Percentiles rank a stretch among this genome's conserved stretches.
These are phyloP conservation scores for Drosophila nigricruria DNA, from an alignment of 2,888 invertebrate species.

Conservation along the genomic window DNA sequence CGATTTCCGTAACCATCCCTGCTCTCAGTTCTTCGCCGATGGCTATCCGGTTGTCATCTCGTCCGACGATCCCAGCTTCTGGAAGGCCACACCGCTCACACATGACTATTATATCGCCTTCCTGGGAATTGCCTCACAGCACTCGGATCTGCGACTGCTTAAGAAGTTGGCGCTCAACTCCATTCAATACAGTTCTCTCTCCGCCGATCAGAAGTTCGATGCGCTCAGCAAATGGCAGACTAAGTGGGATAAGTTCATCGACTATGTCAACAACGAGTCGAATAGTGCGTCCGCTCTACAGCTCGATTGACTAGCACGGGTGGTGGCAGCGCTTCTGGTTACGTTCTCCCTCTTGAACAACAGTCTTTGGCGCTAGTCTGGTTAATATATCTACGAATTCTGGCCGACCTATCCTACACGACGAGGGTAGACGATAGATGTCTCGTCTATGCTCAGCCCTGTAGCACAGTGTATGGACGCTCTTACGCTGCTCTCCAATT, in stretches of 20 bases:
- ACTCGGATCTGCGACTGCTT: conserved; percentile 89
- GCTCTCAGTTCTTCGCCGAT: conserved; percentile 88
- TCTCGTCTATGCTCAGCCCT: conserved; percentile 14
- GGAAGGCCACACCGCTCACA: conserved; percentile 90
- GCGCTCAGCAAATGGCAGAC: conserved; percentile 87
- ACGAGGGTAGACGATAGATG: background rate
- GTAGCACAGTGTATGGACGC: conserved; percentile 10
- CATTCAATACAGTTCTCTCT: conserved; percentile 89
- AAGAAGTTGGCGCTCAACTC: conserved; percentile 92
- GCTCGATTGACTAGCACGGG: conserved; percentile 82
- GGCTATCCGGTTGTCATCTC: conserved; percentile 91
- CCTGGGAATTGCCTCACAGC: conserved; percentile 89
- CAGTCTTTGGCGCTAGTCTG: conserved; percentile 58
- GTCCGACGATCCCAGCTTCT: conserved; percentile 92
- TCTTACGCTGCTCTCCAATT: conserved; percentile 8
- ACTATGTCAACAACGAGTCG: conserved; percentile 63
- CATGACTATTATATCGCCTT: conserved; percentile 93
- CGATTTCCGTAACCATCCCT: conserved; percentile 92
- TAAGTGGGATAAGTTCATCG: conserved; percentile 88
- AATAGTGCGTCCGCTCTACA: conserved; percentile 42
- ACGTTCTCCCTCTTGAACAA: conserved; percentile 37
- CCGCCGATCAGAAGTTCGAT: conserved; percentile 84
- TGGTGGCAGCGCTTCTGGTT: conserved; percentile 68
- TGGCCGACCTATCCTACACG: conserved; percentile 1
- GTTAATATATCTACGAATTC: conserved; percentile 3